A percentile compares a stretch with the other conserved stretches of the same genome.
Conservation (phyloP, 2,888 invertebrate species). For the Drosophila trichaetosa region DNA sequence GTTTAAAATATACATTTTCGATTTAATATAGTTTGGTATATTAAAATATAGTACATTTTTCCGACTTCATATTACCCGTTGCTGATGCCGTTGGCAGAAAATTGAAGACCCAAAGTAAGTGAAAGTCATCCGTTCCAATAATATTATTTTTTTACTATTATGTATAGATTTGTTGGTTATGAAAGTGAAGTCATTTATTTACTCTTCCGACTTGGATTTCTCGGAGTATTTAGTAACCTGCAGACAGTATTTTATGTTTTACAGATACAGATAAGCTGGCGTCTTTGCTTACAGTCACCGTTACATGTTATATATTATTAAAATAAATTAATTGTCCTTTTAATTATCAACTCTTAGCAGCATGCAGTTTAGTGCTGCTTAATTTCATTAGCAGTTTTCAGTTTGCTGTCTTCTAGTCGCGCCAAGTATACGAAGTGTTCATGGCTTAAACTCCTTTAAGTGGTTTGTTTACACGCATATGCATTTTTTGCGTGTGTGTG, state of each 20-base stretch:
- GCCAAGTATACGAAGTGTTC: slow-evolving; percentile 38
- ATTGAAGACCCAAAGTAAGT: not conserved
- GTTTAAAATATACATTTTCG: not conserved
- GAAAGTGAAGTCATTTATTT: not conserved
- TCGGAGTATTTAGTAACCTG: not conserved
- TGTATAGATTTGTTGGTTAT: not conserved
- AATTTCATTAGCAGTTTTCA: slow-evolving; percentile 14
- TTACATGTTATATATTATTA: not conserved
- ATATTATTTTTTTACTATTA: not conserved
- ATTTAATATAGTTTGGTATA: not conserved
- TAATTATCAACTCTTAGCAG: not conserved
- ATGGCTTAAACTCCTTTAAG: slow-evolving; percentile 26
- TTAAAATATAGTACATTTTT: not conserved
- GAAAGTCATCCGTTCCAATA: not conserved
- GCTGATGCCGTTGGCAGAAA: not conserved
- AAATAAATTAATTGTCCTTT: not conserved
- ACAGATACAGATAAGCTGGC: not conserved
- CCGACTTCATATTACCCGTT: not conserved
- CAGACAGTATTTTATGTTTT: not conserved
- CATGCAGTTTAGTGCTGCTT: slow-evolving; percentile 1
- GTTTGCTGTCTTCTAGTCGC: slow-evolving; percentile 17
- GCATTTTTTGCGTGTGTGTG: slow-evolving; percentile 8
- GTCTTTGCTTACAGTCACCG: not conserved
- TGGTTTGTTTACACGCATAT: slow-evolving; percentile 32
- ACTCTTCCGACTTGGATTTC: not conserved